Evolutionary conservation across 2,113 vertebrate genomes (phyloP).

Genomic region (Pomatorhinus ruficollis): DNA sequence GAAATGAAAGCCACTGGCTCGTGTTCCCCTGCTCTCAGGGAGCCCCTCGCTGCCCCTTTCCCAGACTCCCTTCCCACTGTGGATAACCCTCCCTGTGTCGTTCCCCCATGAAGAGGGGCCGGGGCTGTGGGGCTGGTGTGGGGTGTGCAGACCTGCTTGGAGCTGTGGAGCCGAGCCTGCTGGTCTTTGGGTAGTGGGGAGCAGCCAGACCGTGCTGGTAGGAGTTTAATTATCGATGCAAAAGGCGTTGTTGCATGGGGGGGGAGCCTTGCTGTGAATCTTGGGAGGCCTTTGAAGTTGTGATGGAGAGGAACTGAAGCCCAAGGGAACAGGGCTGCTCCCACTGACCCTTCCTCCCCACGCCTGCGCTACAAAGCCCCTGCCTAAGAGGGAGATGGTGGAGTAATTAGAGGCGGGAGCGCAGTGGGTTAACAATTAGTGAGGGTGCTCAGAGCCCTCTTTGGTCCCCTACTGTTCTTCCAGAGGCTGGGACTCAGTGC

Average conservation of each 20-base stretch:
- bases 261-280: conserved; percentile 43
- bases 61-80: background rate
- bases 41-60: background rate
- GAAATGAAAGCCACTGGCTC: background rate
- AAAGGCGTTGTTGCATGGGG: background rate
- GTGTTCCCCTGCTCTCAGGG: background rate
- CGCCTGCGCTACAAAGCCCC: background rate
- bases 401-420: conserved; percentile 15
- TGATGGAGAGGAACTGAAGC: conserved; percentile 51
- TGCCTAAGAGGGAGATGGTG: background rate
- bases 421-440: conserved; percentile 39
- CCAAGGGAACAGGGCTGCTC: conserved; percentile 57
- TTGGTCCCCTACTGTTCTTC: background rate
- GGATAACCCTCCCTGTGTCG: accelerated
- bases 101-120: background rate
- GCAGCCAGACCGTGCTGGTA: background rate
- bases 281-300: conserved; percentile 66
- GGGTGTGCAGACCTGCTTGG: background rate
- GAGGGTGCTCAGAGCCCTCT: background rate
- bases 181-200: background rate
- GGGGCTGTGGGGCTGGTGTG: background rate
- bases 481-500: background rate
- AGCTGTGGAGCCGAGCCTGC: background rate
- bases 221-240: conserved; percentile 48
- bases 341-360: conserved; percentile 59